Evolutionary conservation across 2,888 invertebrate genomes (phyloP).

Genomic region (Athalia cordata): DNA sequence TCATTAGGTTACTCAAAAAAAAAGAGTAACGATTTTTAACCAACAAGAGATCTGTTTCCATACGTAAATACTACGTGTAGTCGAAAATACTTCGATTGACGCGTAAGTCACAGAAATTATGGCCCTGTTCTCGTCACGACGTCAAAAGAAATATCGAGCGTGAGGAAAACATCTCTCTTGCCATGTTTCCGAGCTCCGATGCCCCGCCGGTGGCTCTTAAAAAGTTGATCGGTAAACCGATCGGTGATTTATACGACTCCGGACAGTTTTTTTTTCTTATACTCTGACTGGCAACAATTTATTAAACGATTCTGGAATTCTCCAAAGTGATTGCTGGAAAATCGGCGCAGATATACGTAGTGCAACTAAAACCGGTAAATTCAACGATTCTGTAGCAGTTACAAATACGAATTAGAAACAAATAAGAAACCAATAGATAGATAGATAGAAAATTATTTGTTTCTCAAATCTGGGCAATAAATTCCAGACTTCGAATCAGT

Average conservation of each 20-base stretch:
- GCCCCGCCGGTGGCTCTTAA: conserved; percentile 26
- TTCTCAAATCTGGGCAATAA: background rate
- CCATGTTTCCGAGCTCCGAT: conserved; percentile 19
- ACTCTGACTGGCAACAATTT: conserved; percentile 8
- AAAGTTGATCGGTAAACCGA: conserved; percentile 40
- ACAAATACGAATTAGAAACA: too few relatives aligned
- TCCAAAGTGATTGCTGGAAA: background rate
- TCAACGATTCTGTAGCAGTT: too few relatives aligned
- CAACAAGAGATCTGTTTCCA: background rate
- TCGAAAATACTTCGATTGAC: conserved; percentile 7
- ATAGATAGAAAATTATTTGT: background rate
- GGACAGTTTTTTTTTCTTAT: conserved; percentile 1
- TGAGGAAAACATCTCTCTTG: conserved; percentile 40
- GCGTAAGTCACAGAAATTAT: conserved; percentile 8
- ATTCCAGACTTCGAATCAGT: background rate
- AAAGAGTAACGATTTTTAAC: background rate
- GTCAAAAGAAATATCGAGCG: conserved; percentile 3
- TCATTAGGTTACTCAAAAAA: background rate
- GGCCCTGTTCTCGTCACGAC: conserved; percentile 22
- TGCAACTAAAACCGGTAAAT: too few relatives aligned
- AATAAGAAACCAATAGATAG: background rate
- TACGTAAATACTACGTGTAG: background rate
- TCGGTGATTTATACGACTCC: conserved; percentile 26
- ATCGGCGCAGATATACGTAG: too few relatives aligned
- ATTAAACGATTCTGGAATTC: conserved; percentile 21